Conservation (phyloP, 2,113 vertebrate genomes). For the Pollachius pollachius region DNA sequence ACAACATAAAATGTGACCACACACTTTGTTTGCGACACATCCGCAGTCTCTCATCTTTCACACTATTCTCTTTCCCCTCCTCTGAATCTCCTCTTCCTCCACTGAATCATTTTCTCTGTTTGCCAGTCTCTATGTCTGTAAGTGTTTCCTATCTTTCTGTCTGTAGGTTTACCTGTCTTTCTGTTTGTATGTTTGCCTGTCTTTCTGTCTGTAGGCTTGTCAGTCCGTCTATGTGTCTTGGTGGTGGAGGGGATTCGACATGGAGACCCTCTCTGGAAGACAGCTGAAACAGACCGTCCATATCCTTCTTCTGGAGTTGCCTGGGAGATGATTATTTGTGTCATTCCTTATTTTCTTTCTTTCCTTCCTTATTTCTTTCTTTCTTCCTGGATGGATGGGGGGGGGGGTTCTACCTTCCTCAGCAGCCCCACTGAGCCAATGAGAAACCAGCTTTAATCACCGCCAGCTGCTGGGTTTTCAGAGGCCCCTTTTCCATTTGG, state of each 20-base stretch:
- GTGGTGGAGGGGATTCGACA: slow-evolving; percentile 31
- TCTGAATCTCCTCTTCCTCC: too few species aligned
- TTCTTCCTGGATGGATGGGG: slow-evolving; percentile 16
- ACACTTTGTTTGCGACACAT: not conserved
- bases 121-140: slow-evolving; percentile 17
- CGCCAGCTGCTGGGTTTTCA: slow-evolving; percentile 61
- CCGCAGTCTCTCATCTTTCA: slow-evolving; percentile 27
- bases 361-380: too few species aligned
- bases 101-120: too few species aligned
- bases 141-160: slow-evolving; percentile 5
- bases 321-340: slow-evolving; percentile 29
- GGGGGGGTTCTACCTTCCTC: slow-evolving; percentile 42
- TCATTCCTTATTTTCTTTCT: slow-evolving; percentile 9
- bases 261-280: slow-evolving; percentile 57
- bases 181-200: slow-evolving; percentile 9
- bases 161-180: slow-evolving; percentile 18
- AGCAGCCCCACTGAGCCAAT: slow-evolving; percentile 43
- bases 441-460: slow-evolving; percentile 55
- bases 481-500: slow-evolving; percentile 37
- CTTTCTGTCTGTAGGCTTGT: slow-evolving; percentile 21
- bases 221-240: slow-evolving; percentile 27
- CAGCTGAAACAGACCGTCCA: slow-evolving; percentile 32
- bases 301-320: slow-evolving; percentile 52
- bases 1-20: too few species aligned
- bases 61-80: not conserved